Conservation (phyloP, 2,113 vertebrate species). For the Himantopus leucocephalus region DNA sequence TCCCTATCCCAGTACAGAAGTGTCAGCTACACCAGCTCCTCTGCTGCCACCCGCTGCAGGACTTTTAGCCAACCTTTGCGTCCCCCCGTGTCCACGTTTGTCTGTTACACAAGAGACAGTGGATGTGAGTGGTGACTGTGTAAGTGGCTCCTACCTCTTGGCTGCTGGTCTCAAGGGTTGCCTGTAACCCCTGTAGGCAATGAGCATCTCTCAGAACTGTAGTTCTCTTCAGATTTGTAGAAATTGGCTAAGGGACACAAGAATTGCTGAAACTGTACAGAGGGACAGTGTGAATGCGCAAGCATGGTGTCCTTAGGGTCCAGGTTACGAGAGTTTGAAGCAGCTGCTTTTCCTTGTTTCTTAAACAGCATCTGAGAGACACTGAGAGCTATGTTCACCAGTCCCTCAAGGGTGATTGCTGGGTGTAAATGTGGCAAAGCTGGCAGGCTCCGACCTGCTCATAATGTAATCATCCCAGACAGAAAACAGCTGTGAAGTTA, state of each 20-base stretch:
- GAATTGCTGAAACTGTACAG: not conserved
- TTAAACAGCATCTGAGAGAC: not conserved
- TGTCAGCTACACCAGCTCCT: not conserved
- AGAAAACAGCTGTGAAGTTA: not conserved
- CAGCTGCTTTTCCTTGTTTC: not conserved
- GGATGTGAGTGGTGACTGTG: accelerated
- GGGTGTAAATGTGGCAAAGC: not conserved
- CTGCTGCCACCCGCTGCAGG: not conserved
- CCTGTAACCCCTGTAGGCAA: not conserved
- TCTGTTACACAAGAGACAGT: not conserved
- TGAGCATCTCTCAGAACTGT: not conserved
- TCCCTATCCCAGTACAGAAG: not conserved
- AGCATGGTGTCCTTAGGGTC: not conserved
- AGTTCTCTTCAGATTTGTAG: not conserved
- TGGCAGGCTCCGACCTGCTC: not conserved
- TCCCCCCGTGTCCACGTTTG: not conserved
- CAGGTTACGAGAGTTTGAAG: not conserved
- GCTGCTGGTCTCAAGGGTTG: not conserved
- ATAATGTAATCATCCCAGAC: not conserved
- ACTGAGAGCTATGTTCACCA: not conserved
- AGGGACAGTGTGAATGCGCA: not conserved
- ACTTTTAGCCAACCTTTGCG: not conserved
- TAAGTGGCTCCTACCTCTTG: not conserved
- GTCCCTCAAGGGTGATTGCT: too few species aligned
- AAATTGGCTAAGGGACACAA: not conserved